phyloP scores from a whole-genome alignment of 2,113 vertebrate genomes.

The Cinclus mexicanus region DNA sequence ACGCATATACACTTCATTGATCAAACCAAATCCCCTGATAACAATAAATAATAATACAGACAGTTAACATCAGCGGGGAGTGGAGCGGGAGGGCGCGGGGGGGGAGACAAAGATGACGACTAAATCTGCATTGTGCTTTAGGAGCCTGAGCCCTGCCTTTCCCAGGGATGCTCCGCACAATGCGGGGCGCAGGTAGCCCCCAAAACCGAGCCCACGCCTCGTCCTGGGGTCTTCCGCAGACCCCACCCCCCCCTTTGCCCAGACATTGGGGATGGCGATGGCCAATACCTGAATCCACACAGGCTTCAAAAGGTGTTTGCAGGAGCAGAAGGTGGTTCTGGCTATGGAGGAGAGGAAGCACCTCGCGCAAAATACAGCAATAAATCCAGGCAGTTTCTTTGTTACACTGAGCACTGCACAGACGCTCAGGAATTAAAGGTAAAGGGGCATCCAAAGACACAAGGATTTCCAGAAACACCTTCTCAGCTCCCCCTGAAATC shows the following conservation, averaged over 20 bases:
- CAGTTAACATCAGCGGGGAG: conserved; percentile 39
- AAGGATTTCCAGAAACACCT: not conserved
- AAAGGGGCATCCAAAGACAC: not conserved
- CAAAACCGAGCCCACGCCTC: not conserved
- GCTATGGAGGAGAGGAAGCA: not conserved
- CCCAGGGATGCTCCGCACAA: not conserved
- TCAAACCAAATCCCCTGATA: conserved; percentile 53
- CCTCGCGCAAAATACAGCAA: not conserved
- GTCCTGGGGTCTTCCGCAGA: not conserved
- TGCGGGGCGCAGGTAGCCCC: conserved; percentile 2
- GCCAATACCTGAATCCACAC: not conserved
- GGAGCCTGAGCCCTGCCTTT: not conserved
- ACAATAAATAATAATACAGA: conserved; percentile 61
- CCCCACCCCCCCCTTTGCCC: not conserved
- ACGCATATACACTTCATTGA: conserved; percentile 57
- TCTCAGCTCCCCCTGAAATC: not conserved
- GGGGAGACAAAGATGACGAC: conserved; percentile 36
- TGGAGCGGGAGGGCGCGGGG: not conserved
- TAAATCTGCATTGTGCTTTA: conserved; percentile 36
- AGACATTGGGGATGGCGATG: rapidly evolving
- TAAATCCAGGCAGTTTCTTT: not conserved
- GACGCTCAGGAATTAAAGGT: not conserved
- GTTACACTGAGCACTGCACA: not conserved
- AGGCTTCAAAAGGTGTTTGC: not conserved
- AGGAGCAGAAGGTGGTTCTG: not conserved